Base-by-base conservation (phyloP, 2,797 vertebrate species). In the Pipistrellus pygmaeus region DNA sequence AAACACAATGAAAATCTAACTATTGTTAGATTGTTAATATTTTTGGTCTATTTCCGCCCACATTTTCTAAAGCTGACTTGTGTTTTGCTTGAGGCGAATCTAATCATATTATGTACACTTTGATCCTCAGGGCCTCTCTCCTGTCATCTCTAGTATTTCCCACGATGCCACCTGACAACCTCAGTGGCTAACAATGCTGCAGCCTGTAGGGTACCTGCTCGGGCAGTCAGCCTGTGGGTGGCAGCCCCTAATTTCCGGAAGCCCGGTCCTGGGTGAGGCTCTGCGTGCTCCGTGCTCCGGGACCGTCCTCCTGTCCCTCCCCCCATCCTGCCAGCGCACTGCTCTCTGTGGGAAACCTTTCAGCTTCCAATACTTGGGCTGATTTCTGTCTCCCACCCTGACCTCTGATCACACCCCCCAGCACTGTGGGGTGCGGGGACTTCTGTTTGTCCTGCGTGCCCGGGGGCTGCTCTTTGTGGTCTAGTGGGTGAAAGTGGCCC, bases 331-430 rank as follows among this genome's bases (percentile, higher is more conserved):
- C 46, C 69, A 78, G 72, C 2, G 25, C 4, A 15, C 25, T 15
- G 3, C 32, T 35, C 38, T 76, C 85, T 51, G 35, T 10, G 87
- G 90, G 77, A 71, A 91, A 55, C 32, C 51, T 86, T 44, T 77
- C 55, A 18, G 27, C 77, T 90, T 68, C 57, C 85, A 90, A 71
- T 68, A 57, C 41, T 90, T 35, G 21, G 7, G 48, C 23, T 41
- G 27, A 69, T 53, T 85, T 93, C 62, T 88, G 10, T 53, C 60
- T 88, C n/a, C 57, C 51, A 51, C 41, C 15, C 25, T 91, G 72
- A 93, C n/a, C 35, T 91, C 87, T 85, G 60, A 80, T 18, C 46
- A 17, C 21, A 25, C 83, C 10, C 53, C 53, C 38, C 64, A 89
- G 17, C 44, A 38, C 8, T 55, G 21, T 27, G 48, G 71, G 35